A percentile compares a stretch with the other conserved stretches of the same genome.
phyloP scores from a whole-genome alignment of 1,140 invertebrate genomes.

The Geopemphigus sp. region DNA sequence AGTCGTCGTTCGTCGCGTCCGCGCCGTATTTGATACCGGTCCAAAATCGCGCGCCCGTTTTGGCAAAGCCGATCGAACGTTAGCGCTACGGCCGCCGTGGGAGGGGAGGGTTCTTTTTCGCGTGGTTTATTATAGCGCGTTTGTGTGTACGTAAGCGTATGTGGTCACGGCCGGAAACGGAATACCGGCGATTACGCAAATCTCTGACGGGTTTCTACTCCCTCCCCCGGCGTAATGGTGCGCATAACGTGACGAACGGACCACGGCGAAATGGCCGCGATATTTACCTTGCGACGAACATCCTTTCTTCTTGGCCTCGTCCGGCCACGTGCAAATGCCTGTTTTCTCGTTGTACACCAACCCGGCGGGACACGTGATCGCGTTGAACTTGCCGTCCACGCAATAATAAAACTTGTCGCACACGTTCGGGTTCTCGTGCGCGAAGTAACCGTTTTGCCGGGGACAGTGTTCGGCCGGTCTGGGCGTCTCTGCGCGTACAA shows the following conservation, averaged over 20 bases:
- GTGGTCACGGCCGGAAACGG: background rate
- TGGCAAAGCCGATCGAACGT: constrained; percentile 30
- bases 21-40: constrained; percentile 9
- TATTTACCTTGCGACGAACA: constrained; percentile 71
- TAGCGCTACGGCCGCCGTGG: too few species aligned
- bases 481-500: constrained; percentile 64
- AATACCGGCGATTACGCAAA: too few species aligned
- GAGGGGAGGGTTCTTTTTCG: too few species aligned
- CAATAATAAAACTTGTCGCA: constrained; percentile 91
- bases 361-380: constrained; percentile 83
- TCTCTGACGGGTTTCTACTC: background rate
- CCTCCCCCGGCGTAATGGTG: too few species aligned
- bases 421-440: constrained; percentile 72
- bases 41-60: constrained; percentile 37
- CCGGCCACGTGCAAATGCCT: constrained; percentile 88
- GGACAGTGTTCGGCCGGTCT: constrained; percentile 73
- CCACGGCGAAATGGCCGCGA: too few species aligned
- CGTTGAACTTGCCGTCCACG: constrained; percentile 83
- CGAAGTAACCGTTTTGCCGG: constrained; percentile 83
- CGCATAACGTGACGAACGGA: too few species aligned
- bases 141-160: too few species aligned
- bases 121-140: constrained; percentile 18
- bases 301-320: constrained; percentile 81
- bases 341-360: constrained; percentile 84
- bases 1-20: constrained; percentile 3